These are phyloP conservation scores for Idaea biselata DNA, from an alignment of 2,888 invertebrate species.

Conservation along the genomic window DNA sequence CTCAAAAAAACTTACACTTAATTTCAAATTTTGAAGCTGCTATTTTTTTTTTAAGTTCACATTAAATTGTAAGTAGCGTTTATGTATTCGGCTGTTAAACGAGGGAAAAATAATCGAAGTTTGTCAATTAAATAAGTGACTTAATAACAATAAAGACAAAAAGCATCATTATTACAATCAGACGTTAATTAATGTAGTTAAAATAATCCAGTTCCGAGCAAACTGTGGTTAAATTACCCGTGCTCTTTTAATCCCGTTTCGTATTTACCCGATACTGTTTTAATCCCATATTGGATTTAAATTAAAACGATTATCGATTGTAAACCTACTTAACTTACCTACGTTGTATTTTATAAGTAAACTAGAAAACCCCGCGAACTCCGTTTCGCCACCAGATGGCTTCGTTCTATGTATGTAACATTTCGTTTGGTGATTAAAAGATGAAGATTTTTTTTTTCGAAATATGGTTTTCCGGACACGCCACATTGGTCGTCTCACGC, in stretches of 20 bases:
- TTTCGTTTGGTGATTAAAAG: too few relatives aligned
- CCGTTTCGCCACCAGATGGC: too few relatives aligned
- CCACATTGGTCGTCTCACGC: too few relatives aligned
- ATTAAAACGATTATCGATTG: slow-evolving; percentile 22
- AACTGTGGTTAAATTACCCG: slow-evolving; percentile 55
- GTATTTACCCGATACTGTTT: slow-evolving; percentile 32
- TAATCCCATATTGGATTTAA: slow-evolving; percentile 33
- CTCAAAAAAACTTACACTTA: too few relatives aligned
- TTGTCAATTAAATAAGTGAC: not conserved
- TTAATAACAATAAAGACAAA: not conserved
- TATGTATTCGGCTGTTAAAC: too few relatives aligned
- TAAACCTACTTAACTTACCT: not conserved
- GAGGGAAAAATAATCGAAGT: not conserved
- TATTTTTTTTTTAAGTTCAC: too few relatives aligned
- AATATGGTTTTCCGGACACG: too few relatives aligned
- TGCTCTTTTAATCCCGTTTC: slow-evolving; percentile 53
- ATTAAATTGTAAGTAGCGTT: too few relatives aligned
- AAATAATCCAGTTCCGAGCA: slow-evolving; percentile 42
- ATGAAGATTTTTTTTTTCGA: too few relatives aligned
- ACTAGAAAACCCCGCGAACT: too few relatives aligned
- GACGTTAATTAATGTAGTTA: slow-evolving; percentile 45
- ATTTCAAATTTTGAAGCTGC: too few relatives aligned
- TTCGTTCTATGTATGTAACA: too few relatives aligned
- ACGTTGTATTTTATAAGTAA: slow-evolving; percentile 6
- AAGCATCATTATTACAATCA: slow-evolving; percentile 18